Evolutionary conservation across 2,888 invertebrate genomes (phyloP).

Genomic region (Philereme transversata): DNA sequence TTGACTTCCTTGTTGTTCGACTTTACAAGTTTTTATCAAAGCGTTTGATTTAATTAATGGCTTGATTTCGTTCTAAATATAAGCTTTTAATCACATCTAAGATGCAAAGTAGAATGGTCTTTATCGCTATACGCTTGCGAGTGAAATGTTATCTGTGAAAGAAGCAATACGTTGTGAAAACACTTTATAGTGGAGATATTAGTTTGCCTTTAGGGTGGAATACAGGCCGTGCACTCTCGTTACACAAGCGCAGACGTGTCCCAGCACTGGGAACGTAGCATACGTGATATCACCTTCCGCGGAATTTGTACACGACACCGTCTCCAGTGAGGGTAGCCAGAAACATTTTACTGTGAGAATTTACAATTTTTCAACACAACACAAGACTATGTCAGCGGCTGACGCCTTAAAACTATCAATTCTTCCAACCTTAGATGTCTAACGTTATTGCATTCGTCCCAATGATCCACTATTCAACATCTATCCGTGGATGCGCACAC

Average conservation of each 20-base stretch:
- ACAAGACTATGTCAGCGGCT: constrained; percentile 16
- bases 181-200: too few relatives aligned
- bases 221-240: background rate
- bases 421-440: constrained; percentile 19
- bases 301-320: background rate
- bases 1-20: too few relatives aligned
- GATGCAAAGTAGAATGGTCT: too few relatives aligned
- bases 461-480: background rate
- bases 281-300: constrained; percentile 10
- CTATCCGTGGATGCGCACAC: too few relatives aligned
- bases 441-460: constrained; percentile 23
- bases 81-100: too few relatives aligned
- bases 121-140: too few relatives aligned
- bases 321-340: background rate
- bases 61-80: too few relatives aligned
- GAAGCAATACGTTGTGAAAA: too few relatives aligned
- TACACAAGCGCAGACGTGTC: background rate
- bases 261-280: background rate
- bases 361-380: constrained; percentile 6
- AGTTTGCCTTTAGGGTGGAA: too few relatives aligned
- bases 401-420: constrained; percentile 27
- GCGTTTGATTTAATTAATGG: too few relatives aligned
- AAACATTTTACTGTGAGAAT: constrained; percentile 1
- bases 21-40: too few relatives aligned
- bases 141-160: too few relatives aligned